Base-by-base conservation (phyloP, 2,888 invertebrate species). In the Rhamphomyia laevipes region DNA sequence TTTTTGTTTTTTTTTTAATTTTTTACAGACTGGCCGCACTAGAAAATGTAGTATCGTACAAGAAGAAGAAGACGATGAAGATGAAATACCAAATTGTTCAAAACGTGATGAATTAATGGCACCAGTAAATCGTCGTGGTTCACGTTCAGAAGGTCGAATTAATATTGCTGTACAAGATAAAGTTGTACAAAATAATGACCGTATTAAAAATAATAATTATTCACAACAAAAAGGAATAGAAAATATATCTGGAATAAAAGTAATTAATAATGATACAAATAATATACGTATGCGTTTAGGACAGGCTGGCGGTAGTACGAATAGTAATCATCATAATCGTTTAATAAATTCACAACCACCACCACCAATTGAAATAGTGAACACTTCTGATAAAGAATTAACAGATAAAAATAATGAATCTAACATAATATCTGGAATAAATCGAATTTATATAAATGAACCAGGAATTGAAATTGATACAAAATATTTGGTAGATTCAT, bases 41-140 rank as follows among this genome's bases (percentile, higher is more conserved):
- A 78, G 91, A 46, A 92, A 92, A 64, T 93, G 91, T 72, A 90
- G 90, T 62, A 90, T 93, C 60, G 92, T 93, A 18, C 85, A 89
- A 59, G 89, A 89, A 64, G 94, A 94, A 66, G 93, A 93, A 59
- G 92, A 91, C 61, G 92, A 91, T 62, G 92, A 93, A 61, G 90
- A 86, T 58, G 75, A 65, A 13, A 64, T 62, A 51, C 63, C 67
- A 45, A 73, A 77, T 9, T 53, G 59, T 27, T 56, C 52, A 15
- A 77, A 77, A 17, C 73, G 77, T 11, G 80, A 79, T 61, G 78
- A 76, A 57, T 73, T 70, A 52, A 66, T 70, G 45, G 68, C 74
- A 6, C 63, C 72, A 4, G 64, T 79, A 48, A 78, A 80, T 56
- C 71, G 82, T 12, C 77, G 87, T 17, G 86, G 86, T 48, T 86